Base-by-base conservation (phyloP, 2,888 invertebrate genomes). In the Athrips mouffetella region DNA sequence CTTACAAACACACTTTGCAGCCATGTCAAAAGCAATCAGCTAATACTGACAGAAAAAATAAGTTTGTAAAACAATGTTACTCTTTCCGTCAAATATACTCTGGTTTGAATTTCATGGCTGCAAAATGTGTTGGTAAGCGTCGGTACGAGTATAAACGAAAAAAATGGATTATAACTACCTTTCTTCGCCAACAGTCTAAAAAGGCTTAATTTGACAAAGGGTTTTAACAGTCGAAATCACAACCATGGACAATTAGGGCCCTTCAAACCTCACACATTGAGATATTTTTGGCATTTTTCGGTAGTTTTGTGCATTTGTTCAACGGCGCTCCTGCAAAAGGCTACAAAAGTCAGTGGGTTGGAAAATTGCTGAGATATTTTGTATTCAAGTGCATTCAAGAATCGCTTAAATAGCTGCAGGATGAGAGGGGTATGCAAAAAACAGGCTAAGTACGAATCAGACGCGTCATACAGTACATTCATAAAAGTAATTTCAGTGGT, bases 221-320 rank as follows among this genome's bases (percentile, higher is more conserved):
- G 49, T 65, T 65, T n/a, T n/a, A 59, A 69, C 70, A 67, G 62
- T 59, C 60, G 65, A 67, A 54, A 56, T 60, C 58, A 65, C 58
- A 58, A 53, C 62, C 59, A 65, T 60, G 53, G 62, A 62, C 68
- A 73, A 73, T 73, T 71, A 70, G 60, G 58, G 54, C 23, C 33
- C 46, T 49, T 47, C 50, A 42, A 47, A 30, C 31, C 44, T 54
- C 57, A 56, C 58, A 58, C 56, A 51, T 58, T 51, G 55, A 45
- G 49, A 57, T 10, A 10, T 33, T 15, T 44, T 44, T 30, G 3
- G 18, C 5, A 55, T 57, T 55, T 58, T 57, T 53, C 62, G 57
- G 59, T 55, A 57, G 60, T 59, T 37, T 18, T 21, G 37, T 21
- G 21, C 55, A 31, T 45, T 53, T 51, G 48, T 52, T 54, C 48